A percentile compares a stretch with the other conserved stretches of the same genome.
These are phyloP conservation scores for Hippocampus guttulatus DNA, from an alignment of 2,113 vertebrate species.

Conservation along the genomic window DNA sequence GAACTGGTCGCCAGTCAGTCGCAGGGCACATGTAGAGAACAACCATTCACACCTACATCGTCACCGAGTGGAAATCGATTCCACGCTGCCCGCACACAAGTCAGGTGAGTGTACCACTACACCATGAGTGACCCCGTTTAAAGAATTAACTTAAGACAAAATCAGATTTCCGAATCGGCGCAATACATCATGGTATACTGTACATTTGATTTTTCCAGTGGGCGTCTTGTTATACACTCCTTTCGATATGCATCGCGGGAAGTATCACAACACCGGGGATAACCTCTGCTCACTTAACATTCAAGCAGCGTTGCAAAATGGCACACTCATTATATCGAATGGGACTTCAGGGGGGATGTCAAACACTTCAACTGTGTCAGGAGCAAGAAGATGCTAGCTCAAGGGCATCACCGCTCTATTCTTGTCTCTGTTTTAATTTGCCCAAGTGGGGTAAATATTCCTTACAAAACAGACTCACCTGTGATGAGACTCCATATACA, in stretches of 20 bases:
- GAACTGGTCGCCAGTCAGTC: no score
- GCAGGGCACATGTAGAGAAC: no score
- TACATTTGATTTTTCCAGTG: no score
- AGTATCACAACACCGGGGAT: no score
- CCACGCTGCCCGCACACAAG: no score
- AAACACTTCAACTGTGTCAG: not conserved
- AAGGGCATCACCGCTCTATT: slow-evolving; percentile 29
- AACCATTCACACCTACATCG: no score
- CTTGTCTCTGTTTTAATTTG: not conserved
- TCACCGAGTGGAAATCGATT: no score
- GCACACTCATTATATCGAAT: not conserved
- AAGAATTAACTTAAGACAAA: not conserved
- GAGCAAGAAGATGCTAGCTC: slow-evolving; percentile 14
- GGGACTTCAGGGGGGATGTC: not conserved
- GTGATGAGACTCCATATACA: slow-evolving; percentile 8
- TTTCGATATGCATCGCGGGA: no score
- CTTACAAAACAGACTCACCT: slow-evolving; percentile 2
- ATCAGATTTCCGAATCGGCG: not conserved
- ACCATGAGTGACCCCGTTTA: no score
- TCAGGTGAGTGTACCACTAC: no score
- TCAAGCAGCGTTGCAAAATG: not conserved
- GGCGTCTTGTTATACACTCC: no score
- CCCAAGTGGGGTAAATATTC: not conserved
- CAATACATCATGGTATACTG: not conserved
- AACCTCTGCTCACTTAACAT: not conserved